Percentiles rank a stretch among this genome's conserved stretches.
These are phyloP conservation scores for Anarhynchus alexandrinus DNA, from an alignment of 2,113 vertebrate genomes.

Conservation along the genomic window DNA sequence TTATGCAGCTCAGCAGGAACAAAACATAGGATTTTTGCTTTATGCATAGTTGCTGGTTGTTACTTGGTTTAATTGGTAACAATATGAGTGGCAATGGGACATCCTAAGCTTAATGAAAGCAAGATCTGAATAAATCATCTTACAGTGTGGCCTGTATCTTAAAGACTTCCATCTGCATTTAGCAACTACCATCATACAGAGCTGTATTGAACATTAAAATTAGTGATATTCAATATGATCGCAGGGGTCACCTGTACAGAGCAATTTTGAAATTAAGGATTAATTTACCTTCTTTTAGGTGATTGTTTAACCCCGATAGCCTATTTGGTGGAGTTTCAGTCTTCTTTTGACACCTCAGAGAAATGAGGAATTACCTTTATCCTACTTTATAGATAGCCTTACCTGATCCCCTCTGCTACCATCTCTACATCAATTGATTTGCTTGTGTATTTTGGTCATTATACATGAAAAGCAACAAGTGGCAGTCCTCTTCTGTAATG, in stretches of 20 bases:
- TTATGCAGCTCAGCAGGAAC: background rate
- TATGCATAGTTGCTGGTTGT: background rate
- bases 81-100: background rate
- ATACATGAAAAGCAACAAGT: background rate
- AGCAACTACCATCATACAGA: background rate
- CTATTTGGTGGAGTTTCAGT: background rate
- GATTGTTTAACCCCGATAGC: background rate
- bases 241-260: background rate
- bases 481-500: background rate
- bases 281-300: background rate
- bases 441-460: background rate
- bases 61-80: background rate
- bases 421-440: background rate
- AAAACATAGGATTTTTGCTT: background rate
- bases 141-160: background rate
- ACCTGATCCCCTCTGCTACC: background rate
- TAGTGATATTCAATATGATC: background rate
- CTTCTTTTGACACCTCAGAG: background rate
- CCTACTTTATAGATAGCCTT: background rate
- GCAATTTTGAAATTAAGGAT: background rate
- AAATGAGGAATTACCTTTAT: background rate
- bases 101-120: background rate
- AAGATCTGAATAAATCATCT: background rate
- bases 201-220: background rate
- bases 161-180: background rate